These are phyloP conservation scores for Ceramica pisi DNA, from an alignment of 2,888 invertebrate species.

Conservation along the genomic window DNA sequence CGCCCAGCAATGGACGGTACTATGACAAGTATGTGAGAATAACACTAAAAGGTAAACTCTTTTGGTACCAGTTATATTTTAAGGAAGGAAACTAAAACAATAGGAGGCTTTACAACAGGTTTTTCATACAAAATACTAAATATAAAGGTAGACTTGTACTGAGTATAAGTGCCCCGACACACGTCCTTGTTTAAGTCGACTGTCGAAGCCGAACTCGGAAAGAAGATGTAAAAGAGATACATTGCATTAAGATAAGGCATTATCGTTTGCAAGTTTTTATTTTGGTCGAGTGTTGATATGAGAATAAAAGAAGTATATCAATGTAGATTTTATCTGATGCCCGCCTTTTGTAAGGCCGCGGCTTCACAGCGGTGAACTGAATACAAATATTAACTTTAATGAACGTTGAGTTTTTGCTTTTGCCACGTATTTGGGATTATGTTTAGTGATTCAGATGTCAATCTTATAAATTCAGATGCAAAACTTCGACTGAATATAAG, in stretches of 20 bases:
- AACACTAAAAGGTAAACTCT: conserved; percentile 2
- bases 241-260: conserved; percentile 54
- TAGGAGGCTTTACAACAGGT: conserved; percentile 65
- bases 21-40: neutral
- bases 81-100: conserved; percentile 70
- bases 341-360: conserved; percentile 34
- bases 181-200: conserved; percentile 18
- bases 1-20: conserved; percentile 25
- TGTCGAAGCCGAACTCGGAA: conserved; percentile 34
- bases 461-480: no score
- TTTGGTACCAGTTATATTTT: conserved; percentile 53
- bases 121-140: conserved; percentile 60
- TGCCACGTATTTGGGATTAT: neutral
- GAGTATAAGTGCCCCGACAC: conserved; percentile 22
- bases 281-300: conserved; percentile 48
- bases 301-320: conserved; percentile 49
- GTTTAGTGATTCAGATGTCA: no score
- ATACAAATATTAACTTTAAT: conserved; percentile 16
- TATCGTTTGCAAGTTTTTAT: conserved; percentile 50
- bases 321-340: conserved; percentile 51
- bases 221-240: conserved; percentile 55
- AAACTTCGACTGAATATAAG: neutral
- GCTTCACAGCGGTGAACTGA: conserved; percentile 11
- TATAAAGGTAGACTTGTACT: conserved; percentile 33
- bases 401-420: neutral